Evolutionary conservation across 2,113 vertebrate species (phyloP), one percentile per base, ranked within the genome.

Genomic region (Excalfactoria chinensis): DNA sequence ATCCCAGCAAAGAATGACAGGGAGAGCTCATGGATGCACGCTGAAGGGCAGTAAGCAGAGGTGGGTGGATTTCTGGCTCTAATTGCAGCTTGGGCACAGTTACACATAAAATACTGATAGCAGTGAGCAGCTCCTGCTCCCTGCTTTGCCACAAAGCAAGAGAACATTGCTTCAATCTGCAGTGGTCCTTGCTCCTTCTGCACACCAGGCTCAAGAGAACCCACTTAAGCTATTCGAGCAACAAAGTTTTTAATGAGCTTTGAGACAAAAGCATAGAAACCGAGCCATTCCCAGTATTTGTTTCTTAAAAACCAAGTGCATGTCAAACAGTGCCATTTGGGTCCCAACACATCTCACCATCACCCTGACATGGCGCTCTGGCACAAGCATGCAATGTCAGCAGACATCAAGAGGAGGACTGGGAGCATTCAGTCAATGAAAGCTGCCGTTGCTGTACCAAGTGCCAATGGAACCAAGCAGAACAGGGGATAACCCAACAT

Each of bases 21-120:
- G 40, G 46, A 43, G 4, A 0, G 0, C 43, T 70, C 67, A 46
- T 19, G 26, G 34, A 51, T 37, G n/a, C 71, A 9, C 0, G 0
- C 8, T 53, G 46, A 41, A 3, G 17, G 37, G 28, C 72, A 86
- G 76, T 41, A 58, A n/a, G 60, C 46, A 74, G 30, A 74, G 35
- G 20, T 20, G 58, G 41, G 37, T 22, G 77, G 30, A 1, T 53
- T 43, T 13, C 9, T 51, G 71, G 34, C 34, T 44, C 32, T 2
- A 16, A 25, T 20, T 67, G 51, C 74, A 53, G 23, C 5, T 44
- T 8, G 37, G 46, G 55, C 71, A 81, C 55, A 51, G 44, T 28
- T 11, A 51, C 43, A 56, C 56, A 32, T 1, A 3, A 25, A 71
- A 30, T 41, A 43, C 8, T 71, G 58, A 20, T 2, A 26, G 48